Evolutionary conservation across 2,797 vertebrate species (phyloP).

Genomic region (Podarcis lilfordi): DNA sequence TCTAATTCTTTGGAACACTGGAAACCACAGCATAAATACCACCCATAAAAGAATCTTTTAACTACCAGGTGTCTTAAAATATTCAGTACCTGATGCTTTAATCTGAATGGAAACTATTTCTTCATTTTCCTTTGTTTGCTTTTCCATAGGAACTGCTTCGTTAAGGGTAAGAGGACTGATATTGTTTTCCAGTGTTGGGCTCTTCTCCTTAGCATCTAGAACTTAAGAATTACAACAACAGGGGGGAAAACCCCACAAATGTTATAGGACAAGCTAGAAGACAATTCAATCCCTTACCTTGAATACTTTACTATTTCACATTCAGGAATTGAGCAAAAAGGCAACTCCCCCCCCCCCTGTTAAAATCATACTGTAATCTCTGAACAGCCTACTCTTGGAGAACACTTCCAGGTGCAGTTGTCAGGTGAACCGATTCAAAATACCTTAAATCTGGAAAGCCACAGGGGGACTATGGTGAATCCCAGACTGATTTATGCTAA

Average conservation of each 20-base stretch:
- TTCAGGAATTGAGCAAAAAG: not conserved
- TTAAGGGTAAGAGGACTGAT: constrained; percentile 44
- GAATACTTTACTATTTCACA: not conserved
- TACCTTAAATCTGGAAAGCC: not conserved
- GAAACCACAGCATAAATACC: not conserved
- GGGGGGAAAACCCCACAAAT: not conserved
- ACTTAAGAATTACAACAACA: constrained; percentile 24
- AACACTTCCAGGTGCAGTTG: not conserved
- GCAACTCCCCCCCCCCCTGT: not conserved
- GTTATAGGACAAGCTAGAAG: not conserved
- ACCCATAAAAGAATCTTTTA: not conserved
- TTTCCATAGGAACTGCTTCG: constrained; percentile 35
- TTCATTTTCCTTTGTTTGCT: constrained; percentile 49
- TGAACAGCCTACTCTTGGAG: not conserved
- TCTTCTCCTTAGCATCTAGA: constrained; percentile 54
- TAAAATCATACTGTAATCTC: not conserved
- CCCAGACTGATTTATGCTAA: not conserved
- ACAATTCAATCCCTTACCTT: not conserved
- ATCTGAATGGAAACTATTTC: constrained; percentile 68
- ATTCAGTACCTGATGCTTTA: constrained; percentile 83
- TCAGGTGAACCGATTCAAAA: not conserved
- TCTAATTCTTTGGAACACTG: not conserved
- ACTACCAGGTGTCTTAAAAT: constrained; percentile 9
- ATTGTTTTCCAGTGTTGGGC: constrained; percentile 46
- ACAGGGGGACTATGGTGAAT: too few relatives aligned